A percentile compares a stretch with the other conserved stretches of the same genome.
Evolutionary conservation across 2,797 vertebrate genomes (phyloP).

Genomic region (Chaetodon trifasciatus): DNA sequence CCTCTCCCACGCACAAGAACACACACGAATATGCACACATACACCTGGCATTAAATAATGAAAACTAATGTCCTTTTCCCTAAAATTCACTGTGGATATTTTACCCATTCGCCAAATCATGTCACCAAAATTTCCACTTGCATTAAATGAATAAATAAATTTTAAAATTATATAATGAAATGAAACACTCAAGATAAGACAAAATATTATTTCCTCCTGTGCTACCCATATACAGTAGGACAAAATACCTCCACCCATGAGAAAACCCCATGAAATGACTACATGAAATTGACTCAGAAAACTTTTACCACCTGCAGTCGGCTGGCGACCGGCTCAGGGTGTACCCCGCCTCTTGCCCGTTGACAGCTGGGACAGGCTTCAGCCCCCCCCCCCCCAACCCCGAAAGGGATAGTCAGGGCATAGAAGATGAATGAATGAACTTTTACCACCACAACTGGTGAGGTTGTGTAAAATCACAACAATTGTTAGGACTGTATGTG

Average conservation of each 20-base stretch:
- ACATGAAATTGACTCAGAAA: background rate
- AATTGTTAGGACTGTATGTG: background rate
- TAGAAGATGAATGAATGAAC: no score
- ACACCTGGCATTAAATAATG: background rate
- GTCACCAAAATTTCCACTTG: no score
- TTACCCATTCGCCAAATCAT: background rate
- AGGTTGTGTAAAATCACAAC: background rate
- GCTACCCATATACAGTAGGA: background rate
- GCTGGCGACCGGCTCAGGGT: no score
- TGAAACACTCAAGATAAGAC: background rate
- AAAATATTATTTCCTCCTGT: background rate
- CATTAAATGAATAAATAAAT: background rate
- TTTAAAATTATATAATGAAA: background rate
- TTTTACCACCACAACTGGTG: background rate
- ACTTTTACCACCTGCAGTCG: background rate
- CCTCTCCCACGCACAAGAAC: conserved; percentile 39
- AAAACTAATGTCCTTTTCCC: no score
- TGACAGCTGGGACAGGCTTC: no score
- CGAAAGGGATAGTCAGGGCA: no score
- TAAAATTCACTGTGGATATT: no score
- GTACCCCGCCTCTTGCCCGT: no score
- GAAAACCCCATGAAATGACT: background rate
- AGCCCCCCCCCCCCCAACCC: no score
- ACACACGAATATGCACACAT: background rate
- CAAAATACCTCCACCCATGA: background rate